Percentiles rank a stretch among this genome's conserved stretches.
Evolutionary conservation across 2,113 vertebrate genomes (phyloP).

Genomic region (Marcusenius ussheri): DNA sequence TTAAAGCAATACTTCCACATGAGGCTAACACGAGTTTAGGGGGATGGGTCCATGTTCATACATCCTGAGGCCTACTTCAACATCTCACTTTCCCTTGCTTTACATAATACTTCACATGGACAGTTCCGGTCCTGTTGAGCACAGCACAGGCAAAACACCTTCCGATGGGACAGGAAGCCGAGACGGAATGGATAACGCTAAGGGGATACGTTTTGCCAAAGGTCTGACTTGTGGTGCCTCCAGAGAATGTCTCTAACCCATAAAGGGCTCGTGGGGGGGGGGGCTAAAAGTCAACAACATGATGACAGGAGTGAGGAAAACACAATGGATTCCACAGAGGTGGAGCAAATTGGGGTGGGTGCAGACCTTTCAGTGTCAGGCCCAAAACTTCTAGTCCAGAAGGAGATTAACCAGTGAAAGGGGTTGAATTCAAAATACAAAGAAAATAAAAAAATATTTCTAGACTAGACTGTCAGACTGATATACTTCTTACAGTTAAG

Average conservation of each 20-base stretch:
- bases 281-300: neutral
- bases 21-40: neutral
- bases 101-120: neutral
- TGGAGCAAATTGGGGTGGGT: neutral
- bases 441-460: neutral
- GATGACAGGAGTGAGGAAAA: neutral
- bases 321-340: neutral
- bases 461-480: neutral
- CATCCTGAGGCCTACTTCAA: neutral
- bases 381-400: neutral
- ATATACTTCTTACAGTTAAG: neutral
- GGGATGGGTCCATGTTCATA: neutral
- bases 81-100: neutral
- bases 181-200: neutral
- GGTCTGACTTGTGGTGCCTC: constrained; percentile 37
- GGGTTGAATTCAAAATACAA: neutral
- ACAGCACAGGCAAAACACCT: neutral
- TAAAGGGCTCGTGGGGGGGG: neutral
- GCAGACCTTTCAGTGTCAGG: neutral
- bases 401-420: neutral
- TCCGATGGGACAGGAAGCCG: neutral
- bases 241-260: constrained; percentile 47
- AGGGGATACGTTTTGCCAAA: constrained; percentile 44
- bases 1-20: neutral
- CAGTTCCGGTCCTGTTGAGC: neutral